These are phyloP conservation scores for Ellobius talpinus DNA, from an alignment of 2,113 vertebrate species.

Conservation along the genomic window DNA sequence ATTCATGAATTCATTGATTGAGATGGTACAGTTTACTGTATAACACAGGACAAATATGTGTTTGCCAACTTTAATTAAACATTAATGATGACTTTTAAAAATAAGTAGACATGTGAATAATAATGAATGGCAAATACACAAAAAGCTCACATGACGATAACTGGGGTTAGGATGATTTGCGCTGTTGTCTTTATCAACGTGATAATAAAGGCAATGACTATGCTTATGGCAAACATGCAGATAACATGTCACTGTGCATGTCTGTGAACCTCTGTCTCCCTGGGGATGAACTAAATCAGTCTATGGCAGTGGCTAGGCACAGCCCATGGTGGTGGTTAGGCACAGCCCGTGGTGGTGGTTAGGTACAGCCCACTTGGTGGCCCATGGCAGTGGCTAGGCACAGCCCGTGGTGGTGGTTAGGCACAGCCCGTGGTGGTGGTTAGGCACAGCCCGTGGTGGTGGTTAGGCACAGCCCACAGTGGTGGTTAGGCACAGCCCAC, in stretches of 20 bases:
- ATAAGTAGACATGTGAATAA: slow-evolving; percentile 11
- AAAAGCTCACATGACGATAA: background rate
- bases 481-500: no score
- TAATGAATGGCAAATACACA: background rate
- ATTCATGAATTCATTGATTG: background rate
- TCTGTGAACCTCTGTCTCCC: background rate
- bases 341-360: no score
- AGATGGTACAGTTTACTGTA: background rate
- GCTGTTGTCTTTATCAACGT: background rate
- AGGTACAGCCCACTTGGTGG: no score
- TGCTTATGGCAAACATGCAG: background rate
- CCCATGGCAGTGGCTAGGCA: background rate
- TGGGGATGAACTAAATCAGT: background rate
- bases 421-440: no score
- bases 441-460: no score
- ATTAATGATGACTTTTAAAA: background rate
- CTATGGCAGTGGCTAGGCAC: background rate
- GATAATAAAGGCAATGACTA: background rate
- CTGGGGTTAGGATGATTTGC: background rate
- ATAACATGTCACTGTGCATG: background rate
- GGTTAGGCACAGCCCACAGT: no score
- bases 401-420: no score
- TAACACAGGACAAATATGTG: background rate
- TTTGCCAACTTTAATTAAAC: background rate
- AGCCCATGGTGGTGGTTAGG: background rate